These are phyloP conservation scores for Gobius niger DNA, from an alignment of 2,113 vertebrate species.

Conservation along the genomic window DNA sequence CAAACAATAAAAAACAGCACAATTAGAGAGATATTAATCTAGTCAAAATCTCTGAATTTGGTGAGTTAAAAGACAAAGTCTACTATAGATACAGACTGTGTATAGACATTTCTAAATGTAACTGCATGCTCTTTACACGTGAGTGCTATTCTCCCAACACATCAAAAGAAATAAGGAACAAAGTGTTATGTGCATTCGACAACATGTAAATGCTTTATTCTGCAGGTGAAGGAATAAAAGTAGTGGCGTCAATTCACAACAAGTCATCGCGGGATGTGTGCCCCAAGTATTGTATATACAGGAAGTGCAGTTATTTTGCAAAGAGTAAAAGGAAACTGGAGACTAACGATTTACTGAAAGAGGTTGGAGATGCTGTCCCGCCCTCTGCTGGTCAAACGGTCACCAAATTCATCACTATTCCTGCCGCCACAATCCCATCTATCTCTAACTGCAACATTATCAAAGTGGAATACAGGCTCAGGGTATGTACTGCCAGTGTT, in stretches of 20 bases:
- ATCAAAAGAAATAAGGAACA: background rate
- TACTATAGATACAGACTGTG: too few species aligned
- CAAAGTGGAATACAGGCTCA: constrained; percentile 62
- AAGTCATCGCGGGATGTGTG: constrained; percentile 53
- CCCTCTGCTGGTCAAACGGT: constrained; percentile 39
- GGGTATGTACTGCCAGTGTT: constrained; percentile 31
- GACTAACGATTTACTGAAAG: constrained; percentile 57
- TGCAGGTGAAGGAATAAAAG: constrained; percentile 60
- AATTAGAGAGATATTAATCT: too few species aligned
- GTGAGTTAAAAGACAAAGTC: too few species aligned
- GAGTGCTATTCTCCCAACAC: background rate
- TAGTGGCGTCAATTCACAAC: constrained; percentile 57
- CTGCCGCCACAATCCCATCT: constrained; percentile 28
- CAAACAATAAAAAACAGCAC: too few species aligned
- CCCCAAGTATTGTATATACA: constrained; percentile 63
- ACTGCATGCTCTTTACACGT: too few species aligned
- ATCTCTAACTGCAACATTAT: constrained; percentile 61
- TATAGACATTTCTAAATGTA: too few species aligned
- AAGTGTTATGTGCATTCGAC: background rate
- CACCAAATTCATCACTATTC: constrained; percentile 57
- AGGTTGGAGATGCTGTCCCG: constrained; percentile 52
- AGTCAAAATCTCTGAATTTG: too few species aligned
- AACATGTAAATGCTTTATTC: constrained; percentile 7
- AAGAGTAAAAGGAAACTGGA: constrained; percentile 33
- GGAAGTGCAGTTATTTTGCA: constrained; percentile 61